Base-by-base conservation (phyloP, 2,888 invertebrate genomes). In the Platynereis dumerilii region DNA sequence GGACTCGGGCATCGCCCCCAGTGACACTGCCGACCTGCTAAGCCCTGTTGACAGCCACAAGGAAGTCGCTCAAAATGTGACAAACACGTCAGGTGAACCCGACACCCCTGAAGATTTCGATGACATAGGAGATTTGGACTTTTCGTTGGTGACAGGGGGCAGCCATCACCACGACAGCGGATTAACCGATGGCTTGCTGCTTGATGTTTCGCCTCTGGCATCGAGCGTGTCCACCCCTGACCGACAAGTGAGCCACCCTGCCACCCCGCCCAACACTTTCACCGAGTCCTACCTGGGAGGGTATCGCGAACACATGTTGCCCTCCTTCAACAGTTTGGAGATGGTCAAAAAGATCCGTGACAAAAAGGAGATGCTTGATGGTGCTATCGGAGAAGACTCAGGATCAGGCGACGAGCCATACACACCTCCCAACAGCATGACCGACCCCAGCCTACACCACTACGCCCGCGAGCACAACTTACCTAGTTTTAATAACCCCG, bases 291-390 rank as follows among this genome's bases (percentile, higher is more conserved):
- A 57, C 34, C 15, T 72, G 65, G 73, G 73, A n/a, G 58, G 60
- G n/a, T 60, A 67, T 28, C 63, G 68, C 1, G 73, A 72, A 48
- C 66, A 69, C 7, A 67, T 72, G 42, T 75, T 85, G 12, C 85
- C 85, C 7, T 84, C 84, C 64, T 85, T 85, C 72, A 85, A 85
- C 73, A 84, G 78, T 58, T 78, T 83, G 1, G 85, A 85, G 69
- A 84, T 85, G 84, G 80, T 85, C 58, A 78, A 83, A 64, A 81
- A 80, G 65, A 84, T 85, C n/a, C 80, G 82, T 57, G 78, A 76
- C 39, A 84, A 83, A 68, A 79, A 84, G 58, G 82, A 80, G 5
- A 78, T 80, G 26, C 71, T 85, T 24, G 34, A 34, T 7, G 72
- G 76, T 2, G 22, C 44, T 3, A 3, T 27, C n/a, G 45, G 24